Evolutionary conservation across 2,797 vertebrate species (phyloP).

Genomic region (Tapirus indicus): DNA sequence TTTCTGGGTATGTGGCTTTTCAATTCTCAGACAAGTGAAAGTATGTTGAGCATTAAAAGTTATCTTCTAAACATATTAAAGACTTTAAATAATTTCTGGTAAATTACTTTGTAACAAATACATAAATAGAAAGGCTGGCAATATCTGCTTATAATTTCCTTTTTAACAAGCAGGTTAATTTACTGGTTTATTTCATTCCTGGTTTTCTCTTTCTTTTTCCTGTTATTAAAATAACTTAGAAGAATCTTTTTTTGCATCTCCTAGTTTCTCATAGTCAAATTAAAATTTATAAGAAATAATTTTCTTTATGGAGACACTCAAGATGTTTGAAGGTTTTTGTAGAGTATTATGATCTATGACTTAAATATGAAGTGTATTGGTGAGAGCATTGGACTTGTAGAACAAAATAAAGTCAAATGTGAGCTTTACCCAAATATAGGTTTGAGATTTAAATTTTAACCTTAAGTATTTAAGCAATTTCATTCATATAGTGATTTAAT

Average conservation of each 20-base stretch:
- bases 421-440: not conserved
- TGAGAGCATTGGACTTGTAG: not conserved
- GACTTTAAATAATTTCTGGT: not conserved
- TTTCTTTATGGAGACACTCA: not conserved
- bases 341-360: not conserved
- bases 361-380: not conserved
- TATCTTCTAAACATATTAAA: conserved; percentile 33
- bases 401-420: conserved; percentile 31
- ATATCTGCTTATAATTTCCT: conserved; percentile 3
- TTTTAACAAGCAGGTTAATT: conserved; percentile 1
- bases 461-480: not conserved
- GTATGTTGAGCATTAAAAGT: not conserved
- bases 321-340: not conserved
- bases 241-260: not conserved
- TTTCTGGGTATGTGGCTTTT: conserved; percentile 14
- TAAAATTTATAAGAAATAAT: conserved; percentile 3
- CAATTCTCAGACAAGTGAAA: not conserved
- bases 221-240: not conserved
- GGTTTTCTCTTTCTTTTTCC: not conserved
- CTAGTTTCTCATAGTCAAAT: not conserved
- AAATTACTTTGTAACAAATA: conserved; percentile 26
- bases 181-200: not conserved
- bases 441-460: conserved; percentile 23
- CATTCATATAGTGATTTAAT: conserved; percentile 5
- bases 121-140: not conserved